Conservation (phyloP, 2,888 invertebrate genomes). For the Hipparchia semele region DNA sequence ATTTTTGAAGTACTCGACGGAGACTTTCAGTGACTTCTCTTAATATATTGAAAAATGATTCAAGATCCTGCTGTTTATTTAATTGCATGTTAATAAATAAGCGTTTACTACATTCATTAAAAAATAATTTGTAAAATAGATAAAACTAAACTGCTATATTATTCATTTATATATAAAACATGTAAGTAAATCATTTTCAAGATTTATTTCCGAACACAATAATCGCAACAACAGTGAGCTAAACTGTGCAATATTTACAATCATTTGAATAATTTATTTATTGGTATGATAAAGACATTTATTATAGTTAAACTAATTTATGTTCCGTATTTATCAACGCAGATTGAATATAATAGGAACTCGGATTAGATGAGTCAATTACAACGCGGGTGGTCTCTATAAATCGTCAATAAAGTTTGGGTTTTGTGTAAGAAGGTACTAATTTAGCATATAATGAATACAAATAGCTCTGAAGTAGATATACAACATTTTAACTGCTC, state of each 20-base stretch:
- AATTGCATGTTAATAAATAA: too few species aligned
- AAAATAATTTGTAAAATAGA: too few species aligned
- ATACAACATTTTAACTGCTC: conserved; percentile 28
- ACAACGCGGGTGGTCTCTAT: conserved; percentile 44
- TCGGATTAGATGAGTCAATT: conserved; percentile 44
- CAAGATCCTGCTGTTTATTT: too few species aligned
- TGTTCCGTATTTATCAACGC: conserved; percentile 46
- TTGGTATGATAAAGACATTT: conserved; percentile 57
- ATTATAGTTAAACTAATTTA: conserved; percentile 58
- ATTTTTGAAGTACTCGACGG: too few species aligned
- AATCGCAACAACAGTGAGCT: conserved; percentile 30
- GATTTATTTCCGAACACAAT: conserved; percentile 33
- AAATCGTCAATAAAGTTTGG: conserved; percentile 43
- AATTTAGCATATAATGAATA: conserved; percentile 40
- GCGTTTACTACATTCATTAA: too few species aligned
- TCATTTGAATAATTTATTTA: conserved; percentile 65
- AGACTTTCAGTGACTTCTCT: too few species aligned
- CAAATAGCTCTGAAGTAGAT: conserved; percentile 31
- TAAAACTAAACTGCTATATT: too few species aligned
- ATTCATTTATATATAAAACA: conserved; percentile 44
- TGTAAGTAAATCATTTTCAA: conserved; percentile 22
- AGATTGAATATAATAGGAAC: conserved; percentile 42
- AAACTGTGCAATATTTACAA: conserved; percentile 54
- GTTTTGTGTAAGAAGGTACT: conserved; percentile 41
- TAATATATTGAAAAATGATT: too few species aligned